Percentiles rank a stretch among this genome's conserved stretches.
phyloP scores from a whole-genome alignment of 2,113 vertebrate species.

The Zeus faber region DNA sequence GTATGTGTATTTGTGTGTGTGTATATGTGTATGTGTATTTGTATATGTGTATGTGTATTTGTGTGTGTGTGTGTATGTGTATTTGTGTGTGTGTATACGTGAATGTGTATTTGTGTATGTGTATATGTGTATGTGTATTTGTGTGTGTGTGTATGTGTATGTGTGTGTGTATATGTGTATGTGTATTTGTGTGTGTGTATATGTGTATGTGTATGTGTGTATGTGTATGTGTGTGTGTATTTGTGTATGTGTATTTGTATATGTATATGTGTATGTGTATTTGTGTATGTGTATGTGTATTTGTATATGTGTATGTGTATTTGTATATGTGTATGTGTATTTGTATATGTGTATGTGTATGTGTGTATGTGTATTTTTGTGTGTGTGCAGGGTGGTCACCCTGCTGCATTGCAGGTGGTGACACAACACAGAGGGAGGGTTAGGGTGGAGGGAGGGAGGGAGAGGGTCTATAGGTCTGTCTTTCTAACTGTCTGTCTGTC shows the following conservation, averaged over 20 bases:
- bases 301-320: neutral
- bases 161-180: neutral
- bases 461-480: too few relatives aligned
- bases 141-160: neutral
- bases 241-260: conserved; percentile 11
- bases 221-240: conserved; percentile 10
- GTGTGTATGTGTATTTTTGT: too few relatives aligned
- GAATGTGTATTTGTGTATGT: conserved; percentile 1
- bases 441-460: too few relatives aligned
- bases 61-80: conserved; percentile 14
- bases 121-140: neutral
- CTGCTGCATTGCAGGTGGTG: too few relatives aligned
- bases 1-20: neutral
- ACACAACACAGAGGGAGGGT: too few relatives aligned
- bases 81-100: conserved; percentile 13
- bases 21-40: neutral
- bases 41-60: neutral
- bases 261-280: conserved; percentile 12
- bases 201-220: conserved; percentile 1
- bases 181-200: neutral
- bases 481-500: too few relatives aligned
- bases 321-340: neutral
- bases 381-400: too few relatives aligned
- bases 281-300: neutral
- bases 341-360: conserved; percentile 2